phyloP scores from a whole-genome alignment of 64 coral and sea anemone genomes.

The Montipora cactus region DNA sequence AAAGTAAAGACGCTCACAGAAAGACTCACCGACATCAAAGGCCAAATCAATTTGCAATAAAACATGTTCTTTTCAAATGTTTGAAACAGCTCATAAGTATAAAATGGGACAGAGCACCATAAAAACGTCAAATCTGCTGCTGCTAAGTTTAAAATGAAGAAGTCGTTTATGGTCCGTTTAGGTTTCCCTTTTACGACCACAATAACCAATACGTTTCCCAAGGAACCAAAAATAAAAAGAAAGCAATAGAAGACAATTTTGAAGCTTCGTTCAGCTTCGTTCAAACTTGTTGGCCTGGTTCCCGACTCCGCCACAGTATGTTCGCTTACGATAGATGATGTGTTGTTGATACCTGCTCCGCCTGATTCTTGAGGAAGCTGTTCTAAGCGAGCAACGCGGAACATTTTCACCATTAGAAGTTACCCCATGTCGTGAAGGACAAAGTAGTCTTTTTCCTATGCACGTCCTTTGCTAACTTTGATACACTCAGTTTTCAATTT shows the following conservation, averaged over 20 bases:
- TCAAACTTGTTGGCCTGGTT: background rate
- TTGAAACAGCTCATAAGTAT: slow-evolving; percentile 63
- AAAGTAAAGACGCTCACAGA: slow-evolving; percentile 67
- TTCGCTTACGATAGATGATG: background rate
- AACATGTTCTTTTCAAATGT: slow-evolving; percentile 27
- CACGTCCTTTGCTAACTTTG: background rate
- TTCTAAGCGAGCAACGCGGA: background rate
- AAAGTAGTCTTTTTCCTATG: background rate
- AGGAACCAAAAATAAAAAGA: slow-evolving; percentile 47
- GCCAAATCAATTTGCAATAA: slow-evolving; percentile 73
- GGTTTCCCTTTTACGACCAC: slow-evolving; percentile 39
- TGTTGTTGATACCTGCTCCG: background rate
- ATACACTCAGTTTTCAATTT: too few relatives aligned
- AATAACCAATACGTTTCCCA: slow-evolving; percentile 52
- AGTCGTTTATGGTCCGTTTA: slow-evolving; percentile 65
- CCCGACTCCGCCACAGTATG: too few relatives aligned
- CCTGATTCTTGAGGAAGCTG: background rate
- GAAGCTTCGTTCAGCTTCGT: slow-evolving; percentile 42
- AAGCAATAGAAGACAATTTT: slow-evolving; percentile 48
- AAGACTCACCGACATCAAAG: slow-evolving; percentile 68
- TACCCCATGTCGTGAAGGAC: background rate
- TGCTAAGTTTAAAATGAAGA: slow-evolving; percentile 53
- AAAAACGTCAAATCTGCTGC: slow-evolving; percentile 54
- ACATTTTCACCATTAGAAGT: background rate
- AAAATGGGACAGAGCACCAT: slow-evolving; percentile 61